These are phyloP conservation scores for Cepaea hortensis DNA, from an alignment of 2,888 invertebrate genomes.

Conservation along the genomic window DNA sequence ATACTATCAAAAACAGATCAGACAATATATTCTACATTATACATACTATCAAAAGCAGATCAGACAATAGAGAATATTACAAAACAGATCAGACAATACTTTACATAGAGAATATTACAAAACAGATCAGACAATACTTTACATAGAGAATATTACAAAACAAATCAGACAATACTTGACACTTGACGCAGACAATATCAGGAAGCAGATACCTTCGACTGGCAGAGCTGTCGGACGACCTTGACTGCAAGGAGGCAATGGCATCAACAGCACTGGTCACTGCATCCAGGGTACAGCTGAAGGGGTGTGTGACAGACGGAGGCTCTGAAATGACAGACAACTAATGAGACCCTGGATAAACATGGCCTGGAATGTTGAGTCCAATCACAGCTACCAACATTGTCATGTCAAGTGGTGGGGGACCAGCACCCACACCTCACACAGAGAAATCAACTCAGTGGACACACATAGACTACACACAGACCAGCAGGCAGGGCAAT, in stretches of 20 bases:
- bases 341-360: no score
- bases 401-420: no score
- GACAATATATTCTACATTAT: no score
- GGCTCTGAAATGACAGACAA: constrained; percentile 24
- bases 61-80: neutral
- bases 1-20: no score
- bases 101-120: neutral
- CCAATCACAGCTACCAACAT: no score
- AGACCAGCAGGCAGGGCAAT: no score
- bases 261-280: constrained; percentile 77
- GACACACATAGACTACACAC: no score
- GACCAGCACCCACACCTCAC: no score
- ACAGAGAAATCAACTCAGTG: no score
- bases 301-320: constrained; percentile 66
- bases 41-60: constrained; percentile 9
- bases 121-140: neutral
- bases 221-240: constrained; percentile 55
- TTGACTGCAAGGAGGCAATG: constrained; percentile 70
- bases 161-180: neutral
- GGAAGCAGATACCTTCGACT: constrained; percentile 61
- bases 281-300: constrained; percentile 79
- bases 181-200: no score
- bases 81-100: neutral
- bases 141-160: neutral
- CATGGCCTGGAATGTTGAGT: no score